Evolutionary conservation across 2,888 invertebrate genomes (phyloP).

Genomic region (Xestia c-nigrum): DNA sequence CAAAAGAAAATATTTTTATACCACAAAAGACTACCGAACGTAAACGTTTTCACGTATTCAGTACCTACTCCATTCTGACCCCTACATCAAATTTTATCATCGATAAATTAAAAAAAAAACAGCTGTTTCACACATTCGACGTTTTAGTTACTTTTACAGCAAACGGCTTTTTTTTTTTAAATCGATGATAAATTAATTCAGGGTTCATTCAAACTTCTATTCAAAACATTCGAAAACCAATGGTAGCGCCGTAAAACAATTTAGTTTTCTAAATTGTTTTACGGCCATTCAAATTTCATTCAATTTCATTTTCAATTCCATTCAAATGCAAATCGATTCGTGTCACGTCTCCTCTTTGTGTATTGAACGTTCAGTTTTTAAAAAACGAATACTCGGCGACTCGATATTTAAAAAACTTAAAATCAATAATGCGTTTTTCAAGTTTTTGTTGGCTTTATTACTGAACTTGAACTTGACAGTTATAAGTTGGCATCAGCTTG

Average conservation of each 20-base stretch:
- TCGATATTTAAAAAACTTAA: slow-evolving; percentile 7
- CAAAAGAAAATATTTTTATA: neutral
- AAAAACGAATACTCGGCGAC: slow-evolving; percentile 15
- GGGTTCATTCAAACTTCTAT: neutral
- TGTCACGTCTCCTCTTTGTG: slow-evolving; percentile 43
- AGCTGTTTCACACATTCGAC: neutral
- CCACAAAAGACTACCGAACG: neutral
- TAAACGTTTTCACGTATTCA: no score
- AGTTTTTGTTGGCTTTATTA: slow-evolving; percentile 14
- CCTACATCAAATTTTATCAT: no score
- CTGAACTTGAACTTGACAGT: slow-evolving; percentile 51
- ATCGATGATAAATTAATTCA: no score
- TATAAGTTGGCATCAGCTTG: slow-evolving; percentile 1
- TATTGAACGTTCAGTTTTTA: slow-evolving; percentile 39
- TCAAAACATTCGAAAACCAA: slow-evolving; percentile 4
- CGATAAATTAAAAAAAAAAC: no score
- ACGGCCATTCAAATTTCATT: no score
- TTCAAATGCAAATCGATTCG: slow-evolving; percentile 48
- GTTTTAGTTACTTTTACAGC: no score
- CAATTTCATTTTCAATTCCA: no score
- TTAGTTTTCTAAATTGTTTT: no score
- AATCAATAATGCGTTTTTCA: slow-evolving; percentile 28
- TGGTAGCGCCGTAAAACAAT: slow-evolving; percentile 30
- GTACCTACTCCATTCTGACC: no score
- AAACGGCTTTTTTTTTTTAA: no score